Base-by-base conservation (phyloP, 2,797 vertebrate species). In the Xerus rutilus region DNA sequence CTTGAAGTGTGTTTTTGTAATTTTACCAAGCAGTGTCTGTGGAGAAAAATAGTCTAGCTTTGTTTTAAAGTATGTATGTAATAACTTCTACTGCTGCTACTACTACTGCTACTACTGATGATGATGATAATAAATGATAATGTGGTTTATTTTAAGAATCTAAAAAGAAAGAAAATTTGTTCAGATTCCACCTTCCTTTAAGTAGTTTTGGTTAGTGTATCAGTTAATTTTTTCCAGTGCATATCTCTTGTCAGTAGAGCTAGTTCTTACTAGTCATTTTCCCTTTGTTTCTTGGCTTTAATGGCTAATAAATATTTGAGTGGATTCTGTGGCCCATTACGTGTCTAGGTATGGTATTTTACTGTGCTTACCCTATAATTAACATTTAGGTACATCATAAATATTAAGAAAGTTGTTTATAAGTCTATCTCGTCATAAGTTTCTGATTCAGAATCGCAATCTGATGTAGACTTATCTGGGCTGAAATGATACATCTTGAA, bases 401-500 rank as follows among this genome's bases (percentile, higher is more conserved):
- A 32, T 79, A 49, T 25, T 78, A 73, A 94, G 43, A 87, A 69
- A 69, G 45, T 69, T 65, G 0, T 76, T 76, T 45, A 17, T 59
- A 86, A 83, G 25, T 18, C 65, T 86, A 10, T 88, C 35, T 52
- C 64, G 20, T 79, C 20, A 64, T 79, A 28, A 43, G 17, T 83
- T 78, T 93, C 62, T 89, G 59, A 81, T 91, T 81, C 62, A 65
- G 18, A 18, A 72, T 77, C 67, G 45, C 32, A 81, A 54, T 14
- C 28, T 89, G 15, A 81, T 94, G 14, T 28, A 18, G 72, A 20
- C 8, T 62, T 69, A 17, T 86, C 12, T 95, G 76, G 45, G 14
- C 49, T 77, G 92, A 69, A 94, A 91, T 91, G 32, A 84, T 79
- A 43, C 13, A 65, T 83, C 45, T 81, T 94, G 20, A 25, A 64